Evolutionary conservation across 2,113 vertebrate species (phyloP).

Genomic region (Apteryx owenii): DNA sequence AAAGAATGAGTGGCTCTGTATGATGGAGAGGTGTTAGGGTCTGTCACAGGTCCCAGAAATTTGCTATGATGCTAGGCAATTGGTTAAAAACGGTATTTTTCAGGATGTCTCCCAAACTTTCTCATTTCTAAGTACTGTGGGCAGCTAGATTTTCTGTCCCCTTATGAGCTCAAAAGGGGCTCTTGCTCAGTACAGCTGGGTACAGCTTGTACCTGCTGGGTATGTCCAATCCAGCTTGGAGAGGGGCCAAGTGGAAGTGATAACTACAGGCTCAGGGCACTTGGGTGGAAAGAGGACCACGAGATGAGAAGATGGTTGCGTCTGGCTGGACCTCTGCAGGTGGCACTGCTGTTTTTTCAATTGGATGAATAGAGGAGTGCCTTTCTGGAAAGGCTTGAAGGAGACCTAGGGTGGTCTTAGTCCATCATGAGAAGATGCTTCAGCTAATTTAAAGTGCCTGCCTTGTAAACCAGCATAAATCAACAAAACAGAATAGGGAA

Average conservation of each 20-base stretch:
- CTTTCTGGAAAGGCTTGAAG: not conserved
- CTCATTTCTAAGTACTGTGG: not conserved
- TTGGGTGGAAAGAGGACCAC: not conserved
- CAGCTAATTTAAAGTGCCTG: not conserved
- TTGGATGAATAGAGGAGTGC: not conserved
- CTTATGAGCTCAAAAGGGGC: not conserved
- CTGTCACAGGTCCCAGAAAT: not conserved
- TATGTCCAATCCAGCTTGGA: not conserved
- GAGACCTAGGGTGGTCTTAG: not conserved
- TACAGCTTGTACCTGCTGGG: not conserved
- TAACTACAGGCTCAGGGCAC: not conserved
- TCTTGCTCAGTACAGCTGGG: not conserved
- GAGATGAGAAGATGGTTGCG: not conserved
- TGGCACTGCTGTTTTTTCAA: not conserved
- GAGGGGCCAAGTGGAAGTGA: constrained; percentile 7
- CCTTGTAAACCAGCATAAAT: not conserved
- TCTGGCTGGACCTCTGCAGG: not conserved
- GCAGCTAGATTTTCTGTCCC: not conserved
- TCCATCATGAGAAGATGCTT: not conserved
- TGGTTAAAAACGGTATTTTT: not conserved
- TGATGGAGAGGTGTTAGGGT: not conserved
- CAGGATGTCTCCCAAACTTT: not conserved
- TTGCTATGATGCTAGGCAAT: not conserved
- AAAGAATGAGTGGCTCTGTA: not conserved
- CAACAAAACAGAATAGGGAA: not conserved